These are phyloP conservation scores for Brachyopa scutellaris DNA, from an alignment of 2,888 invertebrate genomes.

Conservation along the genomic window DNA sequence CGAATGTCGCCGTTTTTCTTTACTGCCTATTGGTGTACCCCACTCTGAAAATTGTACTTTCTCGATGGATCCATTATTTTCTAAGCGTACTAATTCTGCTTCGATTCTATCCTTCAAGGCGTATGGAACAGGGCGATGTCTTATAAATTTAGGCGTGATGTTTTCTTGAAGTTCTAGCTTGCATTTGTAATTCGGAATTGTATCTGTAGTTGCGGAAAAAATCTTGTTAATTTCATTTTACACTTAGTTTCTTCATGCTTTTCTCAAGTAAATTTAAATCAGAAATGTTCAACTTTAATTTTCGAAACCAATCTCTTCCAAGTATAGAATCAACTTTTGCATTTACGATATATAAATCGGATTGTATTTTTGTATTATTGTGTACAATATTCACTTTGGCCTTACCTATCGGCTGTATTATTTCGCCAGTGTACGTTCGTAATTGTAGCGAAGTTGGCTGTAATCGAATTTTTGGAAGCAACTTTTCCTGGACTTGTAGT, in stretches of 20 bases:
- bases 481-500: too few species aligned
- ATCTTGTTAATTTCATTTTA: neutral
- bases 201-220: too few species aligned
- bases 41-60: constrained; percentile 36
- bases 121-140: constrained; percentile 21
- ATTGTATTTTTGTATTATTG: too few species aligned
- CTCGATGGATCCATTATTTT: constrained; percentile 20
- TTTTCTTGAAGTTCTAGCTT: too few species aligned
- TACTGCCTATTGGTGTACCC: constrained; percentile 23
- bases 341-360: too few species aligned
- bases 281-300: neutral
- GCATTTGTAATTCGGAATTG: too few species aligned
- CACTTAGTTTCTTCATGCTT: neutral
- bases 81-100: neutral
- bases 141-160: constrained; percentile 24
- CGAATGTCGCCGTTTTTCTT: constrained; percentile 39
- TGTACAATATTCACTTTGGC: neutral
- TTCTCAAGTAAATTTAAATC: neutral
- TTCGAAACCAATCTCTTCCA: too few species aligned
- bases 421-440: too few species aligned
- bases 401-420: constrained; percentile 5
- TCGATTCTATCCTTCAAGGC: constrained; percentile 20
- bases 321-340: too few species aligned
- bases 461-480: too few species aligned
- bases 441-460: too few species aligned